Evolutionary conservation across 2,888 invertebrate genomes (phyloP).

Genomic region (Trilocha varians): DNA sequence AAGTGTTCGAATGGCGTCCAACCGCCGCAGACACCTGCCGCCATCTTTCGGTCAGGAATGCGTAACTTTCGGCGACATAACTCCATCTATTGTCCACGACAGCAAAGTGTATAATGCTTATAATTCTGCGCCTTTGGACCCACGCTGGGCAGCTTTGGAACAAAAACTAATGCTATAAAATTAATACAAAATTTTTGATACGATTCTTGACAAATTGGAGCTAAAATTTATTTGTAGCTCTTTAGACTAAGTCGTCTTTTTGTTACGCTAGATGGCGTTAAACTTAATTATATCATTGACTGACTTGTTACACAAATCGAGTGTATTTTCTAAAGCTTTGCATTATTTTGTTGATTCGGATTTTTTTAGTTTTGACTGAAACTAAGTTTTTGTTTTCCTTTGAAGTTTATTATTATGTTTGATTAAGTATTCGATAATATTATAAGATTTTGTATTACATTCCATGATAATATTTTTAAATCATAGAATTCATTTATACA

Average conservation of each 20-base stretch:
- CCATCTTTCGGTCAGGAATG: slow-evolving; percentile 19
- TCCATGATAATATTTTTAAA: background rate
- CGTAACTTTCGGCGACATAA: slow-evolving; percentile 25
- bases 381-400: background rate
- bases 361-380: background rate
- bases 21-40: slow-evolving; percentile 29
- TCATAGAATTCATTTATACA: background rate
- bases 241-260: background rate
- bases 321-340: slow-evolving; percentile 10
- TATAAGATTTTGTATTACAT: too few relatives aligned
- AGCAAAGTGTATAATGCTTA: background rate
- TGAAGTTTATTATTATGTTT: background rate
- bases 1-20: slow-evolving; percentile 43
- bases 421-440: too few relatives aligned
- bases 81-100: slow-evolving; percentile 20
- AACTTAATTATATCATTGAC: slow-evolving; percentile 2
- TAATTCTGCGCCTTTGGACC: slow-evolving; percentile 31
- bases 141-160: slow-evolving; percentile 51
- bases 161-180: slow-evolving; percentile 38
- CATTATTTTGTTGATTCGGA: background rate
- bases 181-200: background rate
- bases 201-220: slow-evolving; percentile 9
- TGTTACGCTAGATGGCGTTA: slow-evolving; percentile 15
- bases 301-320: slow-evolving; percentile 10
- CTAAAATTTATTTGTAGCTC: background rate